Percentiles rank a stretch among this genome's conserved stretches.
phyloP scores from a whole-genome alignment of 2,113 vertebrate genomes.

The Trichomycterus rosablanca region DNA sequence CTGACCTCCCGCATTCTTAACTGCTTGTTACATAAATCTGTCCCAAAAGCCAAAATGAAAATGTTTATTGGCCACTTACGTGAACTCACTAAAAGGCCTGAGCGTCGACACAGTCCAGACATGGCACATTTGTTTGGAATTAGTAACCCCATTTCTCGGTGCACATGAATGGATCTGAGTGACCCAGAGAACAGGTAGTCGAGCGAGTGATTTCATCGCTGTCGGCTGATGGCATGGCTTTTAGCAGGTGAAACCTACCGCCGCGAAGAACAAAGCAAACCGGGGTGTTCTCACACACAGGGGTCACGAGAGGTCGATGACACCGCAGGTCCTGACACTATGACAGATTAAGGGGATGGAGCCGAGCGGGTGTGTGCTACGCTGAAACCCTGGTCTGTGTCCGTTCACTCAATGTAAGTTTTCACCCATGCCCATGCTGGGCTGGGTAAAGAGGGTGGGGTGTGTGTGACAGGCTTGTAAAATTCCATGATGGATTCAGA shows the following conservation, averaged over 20 bases:
- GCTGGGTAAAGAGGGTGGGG: slow-evolving; percentile 66
- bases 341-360: slow-evolving; percentile 73
- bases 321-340: slow-evolving; percentile 59
- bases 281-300: slow-evolving; percentile 58
- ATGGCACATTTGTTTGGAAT: slow-evolving; percentile 48
- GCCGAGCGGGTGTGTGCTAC: slow-evolving; percentile 62
- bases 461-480: slow-evolving; percentile 73
- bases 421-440: slow-evolving; percentile 59
- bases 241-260: slow-evolving; percentile 64
- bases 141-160: slow-evolving; percentile 38
- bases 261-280: slow-evolving; percentile 61
- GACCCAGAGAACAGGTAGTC: slow-evolving; percentile 44
- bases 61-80: slow-evolving; percentile 34
- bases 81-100: slow-evolving; percentile 35
- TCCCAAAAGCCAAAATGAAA: slow-evolving; percentile 32
- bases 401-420: slow-evolving; percentile 64
- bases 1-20: slow-evolving; percentile 22
- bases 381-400: slow-evolving; percentile 66
- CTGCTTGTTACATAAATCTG: slow-evolving; percentile 43
- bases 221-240: slow-evolving; percentile 64
- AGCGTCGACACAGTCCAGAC: slow-evolving; percentile 42
- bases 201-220: slow-evolving; percentile 53
- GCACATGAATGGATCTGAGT: slow-evolving; percentile 17
- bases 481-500: slow-evolving; percentile 69
- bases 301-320: slow-evolving; percentile 59